Evolutionary conservation across 2,797 vertebrate species (phyloP).

Genomic region (Enteromius afrohamiltoni): DNA sequence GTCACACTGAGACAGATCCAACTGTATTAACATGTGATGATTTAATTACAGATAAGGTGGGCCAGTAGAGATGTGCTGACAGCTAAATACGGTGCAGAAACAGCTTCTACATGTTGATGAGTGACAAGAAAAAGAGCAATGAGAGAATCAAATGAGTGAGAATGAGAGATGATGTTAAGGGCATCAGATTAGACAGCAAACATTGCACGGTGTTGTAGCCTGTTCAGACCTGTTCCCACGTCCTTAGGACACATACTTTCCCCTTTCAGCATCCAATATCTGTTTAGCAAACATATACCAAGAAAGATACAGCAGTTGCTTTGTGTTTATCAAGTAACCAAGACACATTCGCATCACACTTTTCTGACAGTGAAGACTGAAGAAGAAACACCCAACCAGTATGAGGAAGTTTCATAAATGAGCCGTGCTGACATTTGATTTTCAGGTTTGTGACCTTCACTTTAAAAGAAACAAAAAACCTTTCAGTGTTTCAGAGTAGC

Average conservation of each 20-base stretch:
- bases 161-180: conserved; percentile 23
- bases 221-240: conserved; percentile 55
- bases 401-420: conserved; percentile 8
- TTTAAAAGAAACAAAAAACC: conserved; percentile 27
- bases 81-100: conserved; percentile 42
- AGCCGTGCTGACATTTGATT: not conserved
- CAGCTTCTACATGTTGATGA: conserved; percentile 41
- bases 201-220: conserved; percentile 37
- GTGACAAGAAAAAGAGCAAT: conserved; percentile 27
- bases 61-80: conserved; percentile 47
- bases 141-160: not conserved
- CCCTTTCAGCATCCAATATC: conserved; percentile 43
- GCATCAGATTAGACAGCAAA: conserved; percentile 37
- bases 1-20: conserved; percentile 34
- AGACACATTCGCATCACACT: conserved; percentile 41
- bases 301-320: conserved; percentile 44
- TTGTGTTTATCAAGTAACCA: conserved; percentile 47
- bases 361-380: conserved; percentile 34
- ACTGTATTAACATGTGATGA: conserved; percentile 17
- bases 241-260: conserved; percentile 48
- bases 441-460: conserved; percentile 16
- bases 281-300: conserved; percentile 46
- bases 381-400: conserved; percentile 15
- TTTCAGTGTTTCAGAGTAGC: conserved; percentile 5
- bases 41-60: conserved; percentile 51